phyloP scores from a whole-genome alignment of 1,140 invertebrate genomes.

The Globodera ellingtonae region DNA sequence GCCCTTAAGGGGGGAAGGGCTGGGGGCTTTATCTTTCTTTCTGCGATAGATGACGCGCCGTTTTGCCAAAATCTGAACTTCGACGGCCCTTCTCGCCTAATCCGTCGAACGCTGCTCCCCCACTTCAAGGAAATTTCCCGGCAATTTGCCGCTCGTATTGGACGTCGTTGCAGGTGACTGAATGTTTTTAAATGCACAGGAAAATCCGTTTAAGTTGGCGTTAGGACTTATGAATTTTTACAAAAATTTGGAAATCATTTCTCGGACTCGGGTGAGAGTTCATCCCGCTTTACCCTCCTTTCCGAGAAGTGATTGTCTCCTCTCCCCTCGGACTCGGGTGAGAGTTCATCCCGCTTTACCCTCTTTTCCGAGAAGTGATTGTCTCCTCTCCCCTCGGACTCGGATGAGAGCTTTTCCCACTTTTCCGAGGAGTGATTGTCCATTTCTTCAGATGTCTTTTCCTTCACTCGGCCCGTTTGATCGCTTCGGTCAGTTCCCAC shows the following conservation, averaged over 20 bases:
- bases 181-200: background rate
- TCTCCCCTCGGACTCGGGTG: background rate
- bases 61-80: background rate
- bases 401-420: background rate
- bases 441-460: conserved; percentile 5
- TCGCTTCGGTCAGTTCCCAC: conserved; percentile 4
- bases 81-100: background rate
- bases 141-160: background rate
- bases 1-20: too few relatives aligned
- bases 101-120: background rate
- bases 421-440: background rate
- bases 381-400: background rate
- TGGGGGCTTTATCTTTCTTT: background rate
- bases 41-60: background rate
- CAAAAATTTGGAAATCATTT: background rate
- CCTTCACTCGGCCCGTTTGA: background rate
- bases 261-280: background rate
- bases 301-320: background rate
- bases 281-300: too few relatives aligned
- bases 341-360: too few relatives aligned
- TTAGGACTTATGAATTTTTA: background rate
- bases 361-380: background rate
- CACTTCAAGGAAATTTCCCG: background rate
- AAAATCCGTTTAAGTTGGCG: background rate
- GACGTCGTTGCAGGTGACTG: background rate